Percentiles rank a stretch among this genome's conserved stretches.
Conservation (phyloP, 2,113 vertebrate genomes). For the Prinia subflava region DNA sequence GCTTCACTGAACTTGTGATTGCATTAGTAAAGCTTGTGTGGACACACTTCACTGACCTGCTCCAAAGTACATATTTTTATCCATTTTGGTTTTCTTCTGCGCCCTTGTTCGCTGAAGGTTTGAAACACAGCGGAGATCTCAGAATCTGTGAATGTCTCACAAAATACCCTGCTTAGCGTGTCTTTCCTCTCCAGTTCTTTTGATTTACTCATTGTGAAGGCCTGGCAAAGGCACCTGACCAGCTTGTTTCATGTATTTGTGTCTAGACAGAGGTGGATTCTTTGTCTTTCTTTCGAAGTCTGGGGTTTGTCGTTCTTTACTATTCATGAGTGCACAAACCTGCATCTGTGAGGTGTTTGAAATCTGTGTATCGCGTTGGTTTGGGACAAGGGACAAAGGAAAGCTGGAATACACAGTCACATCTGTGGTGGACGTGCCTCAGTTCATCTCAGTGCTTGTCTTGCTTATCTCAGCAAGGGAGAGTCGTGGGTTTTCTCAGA, state of each 20-base stretch:
- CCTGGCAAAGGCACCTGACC: background rate
- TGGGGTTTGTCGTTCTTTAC: background rate
- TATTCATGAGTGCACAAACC: background rate
- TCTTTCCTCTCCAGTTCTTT: background rate
- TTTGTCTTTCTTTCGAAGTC: background rate
- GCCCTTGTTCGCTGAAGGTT: background rate
- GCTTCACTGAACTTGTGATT: constrained; percentile 28
- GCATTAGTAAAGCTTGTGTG: constrained; percentile 13
- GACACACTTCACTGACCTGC: background rate
- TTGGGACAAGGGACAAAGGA: background rate
- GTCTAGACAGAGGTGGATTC: background rate
- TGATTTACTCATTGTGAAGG: background rate
- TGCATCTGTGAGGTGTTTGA: background rate
- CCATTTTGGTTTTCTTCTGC: background rate
- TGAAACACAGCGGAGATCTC: background rate
- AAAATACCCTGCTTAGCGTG: background rate
- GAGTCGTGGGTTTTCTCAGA: background rate
- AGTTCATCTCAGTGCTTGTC: background rate
- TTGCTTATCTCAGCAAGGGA: background rate
- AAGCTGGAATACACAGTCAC: background rate
- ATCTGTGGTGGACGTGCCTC: background rate
- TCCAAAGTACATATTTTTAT: background rate
- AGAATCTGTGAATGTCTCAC: background rate
- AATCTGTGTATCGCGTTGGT: background rate
- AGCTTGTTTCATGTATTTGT: background rate